Conservation (phyloP, 2,797 vertebrate genomes). For the Hephaestus fuliginosus region DNA sequence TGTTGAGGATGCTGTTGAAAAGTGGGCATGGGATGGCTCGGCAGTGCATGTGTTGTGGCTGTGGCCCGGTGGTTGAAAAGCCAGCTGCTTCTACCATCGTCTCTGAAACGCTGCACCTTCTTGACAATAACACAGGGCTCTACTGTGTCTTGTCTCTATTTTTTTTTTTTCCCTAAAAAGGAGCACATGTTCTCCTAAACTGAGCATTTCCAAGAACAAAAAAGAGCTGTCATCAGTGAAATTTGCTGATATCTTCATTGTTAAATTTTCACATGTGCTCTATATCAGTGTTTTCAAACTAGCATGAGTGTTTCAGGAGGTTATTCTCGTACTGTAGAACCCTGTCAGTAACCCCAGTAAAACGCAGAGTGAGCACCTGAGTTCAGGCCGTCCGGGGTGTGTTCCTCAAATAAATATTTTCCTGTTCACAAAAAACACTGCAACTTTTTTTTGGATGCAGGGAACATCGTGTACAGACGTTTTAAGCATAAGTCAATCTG, state of each 20-base stretch:
- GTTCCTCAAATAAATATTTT: conserved; percentile 9
- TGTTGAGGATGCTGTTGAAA: conserved; percentile 54
- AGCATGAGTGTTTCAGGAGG: conserved; percentile 8
- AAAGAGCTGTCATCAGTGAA: background rate
- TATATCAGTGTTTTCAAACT: conserved; percentile 1
- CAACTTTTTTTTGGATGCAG: background rate
- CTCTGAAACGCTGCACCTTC: conserved; percentile 75
- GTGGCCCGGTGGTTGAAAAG: conserved; percentile 79
- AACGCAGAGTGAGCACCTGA: conserved; percentile 22
- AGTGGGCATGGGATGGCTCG: conserved; percentile 80
- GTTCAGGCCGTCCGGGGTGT: background rate
- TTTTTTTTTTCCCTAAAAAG: background rate
- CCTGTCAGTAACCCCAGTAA: conserved; percentile 3
- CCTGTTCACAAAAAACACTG: background rate
- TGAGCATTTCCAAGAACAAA: background rate
- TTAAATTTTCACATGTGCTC: background rate
- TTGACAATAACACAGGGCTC: conserved; percentile 47
- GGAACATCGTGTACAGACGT: background rate
- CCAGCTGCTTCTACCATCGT: conserved; percentile 81
- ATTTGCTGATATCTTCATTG: background rate
- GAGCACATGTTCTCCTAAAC: conserved; percentile 12
- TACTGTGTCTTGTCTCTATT: conserved; percentile 12
- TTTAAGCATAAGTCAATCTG: conserved; percentile 21
- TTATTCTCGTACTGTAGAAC: conserved; percentile 1
- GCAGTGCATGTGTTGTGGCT: conserved; percentile 85